Percentiles rank a stretch among this genome's conserved stretches.
phyloP scores from a whole-genome alignment of 2,797 vertebrate genomes.

The Pyrocephalus nanus region DNA sequence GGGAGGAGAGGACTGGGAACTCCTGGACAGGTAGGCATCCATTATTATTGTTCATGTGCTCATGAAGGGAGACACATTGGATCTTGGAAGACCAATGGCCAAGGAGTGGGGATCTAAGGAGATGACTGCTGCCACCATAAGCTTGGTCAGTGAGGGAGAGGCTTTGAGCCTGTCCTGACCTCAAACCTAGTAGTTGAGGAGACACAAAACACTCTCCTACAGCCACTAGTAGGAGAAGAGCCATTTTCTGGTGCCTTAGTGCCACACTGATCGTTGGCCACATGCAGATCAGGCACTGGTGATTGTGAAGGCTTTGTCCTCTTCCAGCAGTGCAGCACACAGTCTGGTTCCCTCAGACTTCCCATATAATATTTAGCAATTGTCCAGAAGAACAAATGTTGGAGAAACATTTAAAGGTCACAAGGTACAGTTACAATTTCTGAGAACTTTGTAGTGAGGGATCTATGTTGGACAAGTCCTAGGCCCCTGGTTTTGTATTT shows the following conservation, averaged over 20 bases:
- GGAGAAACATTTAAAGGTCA: not conserved
- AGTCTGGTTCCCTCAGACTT: not conserved
- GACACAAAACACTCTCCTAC: not conserved
- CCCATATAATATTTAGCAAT: not conserved
- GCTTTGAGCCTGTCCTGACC: not conserved
- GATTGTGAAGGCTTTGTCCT: not conserved
- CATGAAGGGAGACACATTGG: not conserved
- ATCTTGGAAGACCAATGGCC: not conserved
- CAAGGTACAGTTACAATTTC: not conserved
- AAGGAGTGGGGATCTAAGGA: not conserved
- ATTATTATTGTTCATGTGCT: not conserved
- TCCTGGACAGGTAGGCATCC: conserved; percentile 88
- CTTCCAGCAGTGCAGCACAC: not conserved
- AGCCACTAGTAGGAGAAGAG: not conserved
- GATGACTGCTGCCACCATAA: not conserved
- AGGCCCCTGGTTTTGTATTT: not conserved
- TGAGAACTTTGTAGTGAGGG: not conserved
- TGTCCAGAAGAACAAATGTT: not conserved
- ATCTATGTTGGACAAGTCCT: not conserved
- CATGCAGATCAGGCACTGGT: not conserved
- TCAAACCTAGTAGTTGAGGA: not conserved
- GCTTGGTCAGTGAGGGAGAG: not conserved
- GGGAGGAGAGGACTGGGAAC: conserved; percentile 99
- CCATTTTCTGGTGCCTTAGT: not conserved
- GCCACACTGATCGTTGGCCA: not conserved